A percentile compares a stretch with the other conserved stretches of the same genome.
Evolutionary conservation across 2,888 invertebrate species (phyloP).

Genomic region (Hedya salicella): DNA sequence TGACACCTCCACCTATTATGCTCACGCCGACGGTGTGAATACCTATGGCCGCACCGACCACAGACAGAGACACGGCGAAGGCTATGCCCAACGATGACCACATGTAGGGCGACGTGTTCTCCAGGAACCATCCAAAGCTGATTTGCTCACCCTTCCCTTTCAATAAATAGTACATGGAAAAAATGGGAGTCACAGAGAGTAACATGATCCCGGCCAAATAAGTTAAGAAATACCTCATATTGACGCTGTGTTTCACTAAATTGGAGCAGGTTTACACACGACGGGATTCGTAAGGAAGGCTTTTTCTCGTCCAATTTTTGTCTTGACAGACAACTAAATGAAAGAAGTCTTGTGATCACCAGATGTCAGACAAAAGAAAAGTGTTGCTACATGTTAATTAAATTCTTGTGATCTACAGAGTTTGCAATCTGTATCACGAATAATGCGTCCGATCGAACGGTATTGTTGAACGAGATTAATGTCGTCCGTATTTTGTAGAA

Average conservation of each 20-base stretch:
- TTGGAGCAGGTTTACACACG: conserved; percentile 77
- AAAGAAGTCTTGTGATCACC: conserved; percentile 84
- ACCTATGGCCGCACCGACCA: conserved; percentile 99
- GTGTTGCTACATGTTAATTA: conserved; percentile 62
- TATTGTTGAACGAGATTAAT: too few relatives aligned
- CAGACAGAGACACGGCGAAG: conserved; percentile 96
- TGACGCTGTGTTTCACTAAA: conserved; percentile 76
- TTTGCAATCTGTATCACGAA: conserved; percentile 15
- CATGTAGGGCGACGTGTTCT: conserved; percentile 96
- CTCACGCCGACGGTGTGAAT: conserved; percentile 98
- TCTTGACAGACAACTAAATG: conserved; percentile 83
- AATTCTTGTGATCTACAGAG: conserved; percentile 38
- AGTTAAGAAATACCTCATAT: conserved; percentile 85
- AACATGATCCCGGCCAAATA: conserved; percentile 81
- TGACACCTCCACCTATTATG: conserved; percentile 98
- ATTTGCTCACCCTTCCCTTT: conserved; percentile 94
- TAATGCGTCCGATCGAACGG: neutral
- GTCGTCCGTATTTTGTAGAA: too few relatives aligned
- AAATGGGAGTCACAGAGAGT: conserved; percentile 68
- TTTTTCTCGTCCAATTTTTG: conserved; percentile 82
- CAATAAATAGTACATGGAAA: conserved; percentile 88
- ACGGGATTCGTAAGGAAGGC: conserved; percentile 79
- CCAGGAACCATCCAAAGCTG: conserved; percentile 96
- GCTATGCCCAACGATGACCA: conserved; percentile 98
- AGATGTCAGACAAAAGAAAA: conserved; percentile 80